Conservation (phyloP, 2,888 invertebrate genomes). For the Diloba caeruleocephala region DNA sequence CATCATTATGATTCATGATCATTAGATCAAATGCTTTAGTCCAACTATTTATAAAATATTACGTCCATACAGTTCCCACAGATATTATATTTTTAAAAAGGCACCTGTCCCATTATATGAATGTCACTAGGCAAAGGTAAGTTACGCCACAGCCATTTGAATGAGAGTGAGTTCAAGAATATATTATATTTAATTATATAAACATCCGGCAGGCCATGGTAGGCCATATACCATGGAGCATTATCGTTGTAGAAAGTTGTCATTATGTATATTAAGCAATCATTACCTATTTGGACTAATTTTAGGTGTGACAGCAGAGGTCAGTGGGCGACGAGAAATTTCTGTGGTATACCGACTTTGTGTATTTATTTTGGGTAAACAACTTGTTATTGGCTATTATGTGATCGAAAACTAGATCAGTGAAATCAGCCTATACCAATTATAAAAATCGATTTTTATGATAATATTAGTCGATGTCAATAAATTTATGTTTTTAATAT, state of each 20-base stretch:
- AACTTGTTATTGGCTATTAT: constrained; percentile 19
- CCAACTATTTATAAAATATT: constrained; percentile 5
- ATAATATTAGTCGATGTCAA: too few relatives aligned
- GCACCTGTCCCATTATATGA: constrained; percentile 23
- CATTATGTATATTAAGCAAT: constrained; percentile 40
- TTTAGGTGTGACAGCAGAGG: constrained; percentile 31
- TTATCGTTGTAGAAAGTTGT: constrained; percentile 45
- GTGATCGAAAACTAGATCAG: constrained; percentile 5
- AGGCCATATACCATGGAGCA: constrained; percentile 1
- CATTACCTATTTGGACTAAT: constrained; percentile 27
- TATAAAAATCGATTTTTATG: not conserved
- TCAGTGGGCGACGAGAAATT: constrained; percentile 30
- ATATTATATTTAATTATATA: constrained; percentile 42
- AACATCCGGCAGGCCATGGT: constrained; percentile 13
- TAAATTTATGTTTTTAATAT: too few relatives aligned
- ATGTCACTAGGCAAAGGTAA: constrained; percentile 34
- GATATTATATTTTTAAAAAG: constrained; percentile 10
- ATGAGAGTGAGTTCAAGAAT: constrained; percentile 41
- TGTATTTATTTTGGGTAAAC: constrained; percentile 7
- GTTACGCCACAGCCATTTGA: constrained; percentile 35
- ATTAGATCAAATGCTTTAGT: constrained; percentile 21
- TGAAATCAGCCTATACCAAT: constrained; percentile 12
- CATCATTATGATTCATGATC: too few relatives aligned
- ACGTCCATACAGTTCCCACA: constrained; percentile 14
- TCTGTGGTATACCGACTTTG: constrained; percentile 4